Percentiles rank a stretch among this genome's conserved stretches.
These are phyloP conservation scores for Galaxea fascicularis DNA, from an alignment of 92 coral and sea anemone species.

Conservation along the genomic window DNA sequence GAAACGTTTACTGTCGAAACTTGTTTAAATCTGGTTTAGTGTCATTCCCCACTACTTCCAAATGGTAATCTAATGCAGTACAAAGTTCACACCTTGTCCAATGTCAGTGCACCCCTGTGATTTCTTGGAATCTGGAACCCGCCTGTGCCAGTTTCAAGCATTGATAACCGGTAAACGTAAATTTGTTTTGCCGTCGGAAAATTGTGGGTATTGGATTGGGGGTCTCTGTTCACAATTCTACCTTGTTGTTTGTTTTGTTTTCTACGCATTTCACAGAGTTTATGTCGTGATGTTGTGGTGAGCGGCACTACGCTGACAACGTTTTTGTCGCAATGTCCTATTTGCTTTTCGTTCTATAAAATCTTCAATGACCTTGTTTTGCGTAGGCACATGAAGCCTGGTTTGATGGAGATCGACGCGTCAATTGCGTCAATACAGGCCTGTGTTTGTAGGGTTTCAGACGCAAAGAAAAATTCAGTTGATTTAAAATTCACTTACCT, in stretches of 20 bases:
- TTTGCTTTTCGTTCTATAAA: too few species aligned
- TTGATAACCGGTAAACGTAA: background rate
- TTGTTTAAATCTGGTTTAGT: constrained; percentile 21
- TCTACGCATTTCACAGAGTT: too few species aligned
- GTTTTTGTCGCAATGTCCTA: too few species aligned
- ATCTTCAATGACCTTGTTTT: too few species aligned
- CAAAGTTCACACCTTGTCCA: background rate
- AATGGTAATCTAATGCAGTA: background rate
- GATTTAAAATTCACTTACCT: constrained; percentile 40
- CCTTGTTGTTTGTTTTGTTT: too few species aligned
- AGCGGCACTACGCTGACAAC: too few species aligned
- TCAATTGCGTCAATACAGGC: too few species aligned
- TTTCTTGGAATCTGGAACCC: background rate
- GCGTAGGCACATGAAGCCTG: too few species aligned
- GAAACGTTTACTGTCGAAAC: background rate
- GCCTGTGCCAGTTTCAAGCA: background rate
- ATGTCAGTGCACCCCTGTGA: background rate
- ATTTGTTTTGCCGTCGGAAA: background rate
- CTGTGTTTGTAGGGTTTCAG: too few species aligned
- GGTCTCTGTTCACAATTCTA: background rate
- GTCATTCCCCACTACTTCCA: background rate
- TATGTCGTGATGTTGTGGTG: too few species aligned
- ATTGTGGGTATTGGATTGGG: background rate
- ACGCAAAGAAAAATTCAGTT: background rate
- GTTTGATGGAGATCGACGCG: too few species aligned